A percentile compares a stretch with the other conserved stretches of the same genome.
Evolutionary conservation across 2,113 vertebrate species (phyloP).

Genomic region (Ardeotis arabs): DNA sequence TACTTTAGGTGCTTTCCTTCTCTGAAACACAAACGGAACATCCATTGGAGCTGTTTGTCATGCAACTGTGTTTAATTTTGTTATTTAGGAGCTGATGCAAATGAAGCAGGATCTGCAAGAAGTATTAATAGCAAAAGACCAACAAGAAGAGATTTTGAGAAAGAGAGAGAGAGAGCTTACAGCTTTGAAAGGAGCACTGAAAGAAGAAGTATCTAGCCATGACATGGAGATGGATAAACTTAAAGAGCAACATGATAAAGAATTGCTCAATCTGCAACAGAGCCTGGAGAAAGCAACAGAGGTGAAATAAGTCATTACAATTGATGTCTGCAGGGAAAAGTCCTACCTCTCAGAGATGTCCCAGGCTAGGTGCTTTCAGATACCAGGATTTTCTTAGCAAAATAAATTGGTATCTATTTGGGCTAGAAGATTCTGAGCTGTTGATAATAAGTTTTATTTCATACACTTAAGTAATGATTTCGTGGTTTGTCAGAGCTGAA

Average conservation of each 20-base stretch:
- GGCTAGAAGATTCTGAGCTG: neutral
- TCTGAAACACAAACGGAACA: neutral
- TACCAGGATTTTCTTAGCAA: neutral
- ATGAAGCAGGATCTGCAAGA: slow-evolving; percentile 88
- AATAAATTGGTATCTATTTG: neutral
- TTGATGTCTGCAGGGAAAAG: neutral
- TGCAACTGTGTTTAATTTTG: neutral
- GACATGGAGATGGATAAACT: slow-evolving; percentile 93
- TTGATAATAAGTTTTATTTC: neutral
- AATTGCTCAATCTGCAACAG: slow-evolving; percentile 79
- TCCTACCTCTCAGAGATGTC: neutral
- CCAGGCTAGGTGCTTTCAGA: neutral
- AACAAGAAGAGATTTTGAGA: slow-evolving; percentile 90
- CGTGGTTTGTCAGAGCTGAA: neutral
- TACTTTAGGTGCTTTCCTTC: neutral
- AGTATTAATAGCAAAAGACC: slow-evolving; percentile 85
- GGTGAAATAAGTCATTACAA: slow-evolving; percentile 70
- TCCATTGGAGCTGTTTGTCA: neutral
- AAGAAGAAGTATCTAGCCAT: slow-evolving; percentile 94
- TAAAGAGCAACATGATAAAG: slow-evolving; percentile 88
- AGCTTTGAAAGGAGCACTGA: slow-evolving; percentile 92
- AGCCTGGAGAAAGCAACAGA: slow-evolving; percentile 84
- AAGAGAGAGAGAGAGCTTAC: slow-evolving; percentile 92
- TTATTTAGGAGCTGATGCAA: slow-evolving; percentile 85
- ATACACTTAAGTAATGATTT: neutral